These are phyloP conservation scores for Mastomys coucha DNA, from an alignment of 2,113 vertebrate genomes.

Conservation along the genomic window DNA sequence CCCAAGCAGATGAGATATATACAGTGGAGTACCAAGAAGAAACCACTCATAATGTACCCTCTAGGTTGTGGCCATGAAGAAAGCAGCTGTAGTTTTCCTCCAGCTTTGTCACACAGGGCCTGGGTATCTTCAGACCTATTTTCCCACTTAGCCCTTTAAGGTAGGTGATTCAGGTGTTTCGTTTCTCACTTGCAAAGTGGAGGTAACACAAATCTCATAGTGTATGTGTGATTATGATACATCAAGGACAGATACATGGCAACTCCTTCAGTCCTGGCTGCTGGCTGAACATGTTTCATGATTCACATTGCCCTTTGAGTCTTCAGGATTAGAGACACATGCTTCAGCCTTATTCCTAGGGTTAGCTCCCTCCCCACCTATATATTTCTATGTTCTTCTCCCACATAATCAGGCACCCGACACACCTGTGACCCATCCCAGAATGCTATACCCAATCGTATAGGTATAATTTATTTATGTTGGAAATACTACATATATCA, in stretches of 20 bases:
- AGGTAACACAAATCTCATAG: background rate
- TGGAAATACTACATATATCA: background rate
- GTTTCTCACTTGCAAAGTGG: background rate
- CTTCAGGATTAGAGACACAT: background rate
- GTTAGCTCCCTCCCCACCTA: background rate
- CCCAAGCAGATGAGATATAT: background rate
- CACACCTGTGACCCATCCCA: too few relatives aligned
- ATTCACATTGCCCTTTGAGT: background rate
- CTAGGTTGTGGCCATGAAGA: background rate
- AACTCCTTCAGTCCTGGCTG: background rate
- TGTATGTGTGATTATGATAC: too few relatives aligned
- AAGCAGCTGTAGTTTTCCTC: background rate
- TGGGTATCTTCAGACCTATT: background rate
- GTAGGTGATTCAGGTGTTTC: background rate
- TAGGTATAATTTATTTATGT: slow-evolving; percentile 51
- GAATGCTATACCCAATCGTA: background rate
- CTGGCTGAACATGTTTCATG: too few relatives aligned
- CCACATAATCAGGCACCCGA: background rate
- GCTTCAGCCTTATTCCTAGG: background rate
- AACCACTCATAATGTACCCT: fast-evolving
- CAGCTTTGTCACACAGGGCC: background rate
- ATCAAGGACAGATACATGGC: background rate
- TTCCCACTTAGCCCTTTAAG: background rate
- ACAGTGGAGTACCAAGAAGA: background rate
- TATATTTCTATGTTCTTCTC: background rate